These are phyloP conservation scores for Aphidoletes aphidimyza DNA, from an alignment of 2,888 invertebrate genomes.

Conservation along the genomic window DNA sequence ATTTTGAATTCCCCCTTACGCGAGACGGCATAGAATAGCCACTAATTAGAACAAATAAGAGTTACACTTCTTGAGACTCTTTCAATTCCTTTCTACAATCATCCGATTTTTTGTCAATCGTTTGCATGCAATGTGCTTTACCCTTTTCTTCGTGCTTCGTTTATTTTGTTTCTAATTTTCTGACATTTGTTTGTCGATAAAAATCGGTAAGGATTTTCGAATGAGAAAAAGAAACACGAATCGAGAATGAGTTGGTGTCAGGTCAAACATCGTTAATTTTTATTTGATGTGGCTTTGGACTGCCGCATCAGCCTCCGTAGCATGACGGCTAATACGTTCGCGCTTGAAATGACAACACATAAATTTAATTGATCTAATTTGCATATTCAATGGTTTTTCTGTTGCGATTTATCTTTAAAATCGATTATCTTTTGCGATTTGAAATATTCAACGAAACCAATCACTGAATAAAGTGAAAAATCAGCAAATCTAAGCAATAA, in stretches of 20 bases:
- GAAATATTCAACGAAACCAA: not conserved
- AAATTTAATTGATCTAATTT: constrained; percentile 34
- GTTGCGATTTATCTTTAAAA: constrained; percentile 35
- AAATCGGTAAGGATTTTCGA: not conserved
- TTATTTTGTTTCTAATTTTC: constrained; percentile 5
- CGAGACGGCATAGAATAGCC: not conserved
- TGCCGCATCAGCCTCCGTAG: not conserved
- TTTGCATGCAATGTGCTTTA: constrained; percentile 1
- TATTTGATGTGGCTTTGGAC: not conserved
- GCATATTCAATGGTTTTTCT: constrained; percentile 25
- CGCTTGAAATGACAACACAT: constrained; percentile 44
- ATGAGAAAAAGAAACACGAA: constrained; percentile 12
- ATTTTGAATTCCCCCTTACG: not conserved
- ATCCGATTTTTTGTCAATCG: not conserved
- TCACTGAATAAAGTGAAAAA: not conserved
- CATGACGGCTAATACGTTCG: not conserved
- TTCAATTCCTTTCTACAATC: not conserved
- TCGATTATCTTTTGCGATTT: not conserved
- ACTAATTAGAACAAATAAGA: constrained; percentile 43
- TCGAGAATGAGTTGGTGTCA: not conserved
- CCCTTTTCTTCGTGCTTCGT: constrained; percentile 41
- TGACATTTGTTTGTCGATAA: not conserved
- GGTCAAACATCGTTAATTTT: constrained; percentile 51
- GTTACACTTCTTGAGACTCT: not conserved
- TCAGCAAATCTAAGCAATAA: not conserved